A percentile compares a stretch with the other conserved stretches of the same genome.
Evolutionary conservation across 2,888 invertebrate genomes (phyloP).

Genomic region (Zelleria hepariella): DNA sequence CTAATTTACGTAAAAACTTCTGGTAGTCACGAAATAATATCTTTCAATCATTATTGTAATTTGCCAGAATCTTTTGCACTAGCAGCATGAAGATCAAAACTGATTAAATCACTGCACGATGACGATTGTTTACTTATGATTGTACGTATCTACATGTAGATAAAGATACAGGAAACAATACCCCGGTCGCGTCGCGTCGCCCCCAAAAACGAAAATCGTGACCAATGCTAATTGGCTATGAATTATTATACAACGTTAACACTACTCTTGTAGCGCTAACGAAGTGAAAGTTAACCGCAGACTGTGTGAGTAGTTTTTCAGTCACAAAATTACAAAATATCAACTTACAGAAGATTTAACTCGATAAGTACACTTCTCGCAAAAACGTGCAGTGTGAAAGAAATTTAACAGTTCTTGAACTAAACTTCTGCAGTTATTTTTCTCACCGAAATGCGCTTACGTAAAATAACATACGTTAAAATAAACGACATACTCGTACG

Average conservation of each 20-base stretch:
- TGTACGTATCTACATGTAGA: background rate
- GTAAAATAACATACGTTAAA: no score
- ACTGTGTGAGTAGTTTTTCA: background rate
- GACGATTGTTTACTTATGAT: no score
- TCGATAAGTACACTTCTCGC: background rate
- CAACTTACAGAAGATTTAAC: background rate
- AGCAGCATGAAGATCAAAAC: no score
- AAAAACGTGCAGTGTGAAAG: background rate
- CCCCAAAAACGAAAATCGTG: background rate
- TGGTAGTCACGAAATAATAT: no score
- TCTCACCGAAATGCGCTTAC: no score
- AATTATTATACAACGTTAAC: background rate
- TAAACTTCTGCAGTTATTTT: background rate
- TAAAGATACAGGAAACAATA: background rate
- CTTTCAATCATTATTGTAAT: no score
- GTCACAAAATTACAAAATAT: background rate
- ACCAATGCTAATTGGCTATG: slow-evolving; percentile 2
- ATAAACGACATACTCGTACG: no score
- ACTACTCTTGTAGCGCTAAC: background rate
- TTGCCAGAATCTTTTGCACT: no score
- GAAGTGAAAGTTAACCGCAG: background rate
- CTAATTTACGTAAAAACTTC: no score
- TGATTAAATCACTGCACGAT: background rate
- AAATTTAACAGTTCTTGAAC: no score
- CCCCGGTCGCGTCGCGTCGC: background rate